These are phyloP conservation scores for Rhogogaster chlorosoma DNA, from an alignment of 2,888 invertebrate species.

Conservation along the genomic window DNA sequence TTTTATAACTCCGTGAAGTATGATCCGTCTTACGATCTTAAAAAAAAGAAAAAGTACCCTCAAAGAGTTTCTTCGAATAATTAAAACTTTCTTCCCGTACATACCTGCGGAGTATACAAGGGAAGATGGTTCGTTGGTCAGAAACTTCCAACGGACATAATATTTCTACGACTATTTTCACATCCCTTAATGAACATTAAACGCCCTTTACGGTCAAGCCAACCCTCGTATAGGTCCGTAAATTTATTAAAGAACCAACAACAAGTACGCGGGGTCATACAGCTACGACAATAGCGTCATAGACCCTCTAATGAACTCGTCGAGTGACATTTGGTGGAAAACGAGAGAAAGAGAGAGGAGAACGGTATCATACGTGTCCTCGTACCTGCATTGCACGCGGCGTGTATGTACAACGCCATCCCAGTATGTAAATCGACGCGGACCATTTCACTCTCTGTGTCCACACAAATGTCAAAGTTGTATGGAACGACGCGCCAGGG, in stretches of 20 bases:
- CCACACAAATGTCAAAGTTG: slow-evolving; percentile 30
- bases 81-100: no score
- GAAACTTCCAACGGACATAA: background rate
- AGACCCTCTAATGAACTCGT: slow-evolving; percentile 68
- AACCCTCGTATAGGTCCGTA: background rate
- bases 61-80: no score
- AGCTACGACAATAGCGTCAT: slow-evolving; percentile 64
- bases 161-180: slow-evolving; percentile 32
- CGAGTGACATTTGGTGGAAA: slow-evolving; percentile 62
- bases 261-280: background rate
- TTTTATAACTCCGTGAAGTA: no score
- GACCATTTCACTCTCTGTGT: slow-evolving; percentile 38
- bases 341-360: background rate
- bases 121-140: no score
- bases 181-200: slow-evolving; percentile 56
- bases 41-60: no score
- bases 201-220: background rate
- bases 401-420: background rate
- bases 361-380: background rate
- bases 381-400: background rate
- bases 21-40: no score
- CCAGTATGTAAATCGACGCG: slow-evolving; percentile 34
- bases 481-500: background rate
- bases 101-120: no score
- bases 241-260: background rate